These are phyloP conservation scores for Lepidocyrtinus sp. DNA, from an alignment of 2,888 invertebrate genomes.

Conservation along the genomic window DNA sequence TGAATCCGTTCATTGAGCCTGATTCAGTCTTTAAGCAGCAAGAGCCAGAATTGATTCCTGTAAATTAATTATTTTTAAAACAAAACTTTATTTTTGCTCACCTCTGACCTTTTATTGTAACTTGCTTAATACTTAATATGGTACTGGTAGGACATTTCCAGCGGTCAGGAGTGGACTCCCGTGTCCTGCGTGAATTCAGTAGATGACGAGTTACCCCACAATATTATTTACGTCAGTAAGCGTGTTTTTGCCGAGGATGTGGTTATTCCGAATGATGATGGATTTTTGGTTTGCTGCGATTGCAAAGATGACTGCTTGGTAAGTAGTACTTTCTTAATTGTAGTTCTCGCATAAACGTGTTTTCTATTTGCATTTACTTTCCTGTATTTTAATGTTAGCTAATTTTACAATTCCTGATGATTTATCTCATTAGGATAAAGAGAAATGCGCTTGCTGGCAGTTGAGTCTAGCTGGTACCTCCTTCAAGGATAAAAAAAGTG, in stretches of 20 bases:
- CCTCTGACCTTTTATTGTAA: neutral
- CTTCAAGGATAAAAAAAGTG: slow-evolving; percentile 73
- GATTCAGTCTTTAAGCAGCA: slow-evolving; percentile 80
- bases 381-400: neutral
- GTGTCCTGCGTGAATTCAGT: slow-evolving; percentile 93
- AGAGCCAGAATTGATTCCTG: neutral
- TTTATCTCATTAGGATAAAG: slow-evolving; percentile 79
- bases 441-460: slow-evolving; percentile 92
- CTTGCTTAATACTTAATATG: no score
- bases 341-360: no score
- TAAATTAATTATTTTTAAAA: slow-evolving; percentile 8
- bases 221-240: slow-evolving; percentile 87
- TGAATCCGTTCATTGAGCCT: slow-evolving; percentile 85
- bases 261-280: slow-evolving; percentile 84
- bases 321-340: slow-evolving; percentile 60
- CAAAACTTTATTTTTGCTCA: neutral
- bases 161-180: slow-evolving; percentile 88
- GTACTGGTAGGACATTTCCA: slow-evolving; percentile 79
- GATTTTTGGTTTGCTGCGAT: slow-evolving; percentile 91
- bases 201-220: slow-evolving; percentile 85
- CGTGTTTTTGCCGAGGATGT: slow-evolving; percentile 90
- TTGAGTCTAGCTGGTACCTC: slow-evolving; percentile 85
- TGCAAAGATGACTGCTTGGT: slow-evolving; percentile 93
- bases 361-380: neutral
- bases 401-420: neutral